A percentile compares a stretch with the other conserved stretches of the same genome.
Conservation (phyloP, 2,113 vertebrate genomes). For the cattle (Bos taurus) region ARS-UCD2.0 NC_037343.1:52383001-52383500, state of each 20-base stretch:
- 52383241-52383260: not conserved
- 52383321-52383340: not conserved
- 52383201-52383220: not conserved
- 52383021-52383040: not conserved
- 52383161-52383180: not conserved
- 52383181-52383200: not conserved
- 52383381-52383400: not conserved
- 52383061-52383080: not conserved
- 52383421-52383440: not conserved
- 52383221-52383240: not conserved
- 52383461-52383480: not conserved
- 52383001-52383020: not conserved
- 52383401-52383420: not conserved
- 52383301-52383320: not conserved
- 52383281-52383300: not conserved
- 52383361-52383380: not conserved
- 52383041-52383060: not conserved
- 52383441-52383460: not conserved
- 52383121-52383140: not conserved
- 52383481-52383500: not conserved
- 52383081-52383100: not conserved
- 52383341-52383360: not conserved
- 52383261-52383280: too few species aligned
- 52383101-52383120: not conserved
- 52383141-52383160: not conserved